These are phyloP conservation scores for Muscina levida DNA, from an alignment of 2,888 invertebrate species.

Conservation along the genomic window DNA sequence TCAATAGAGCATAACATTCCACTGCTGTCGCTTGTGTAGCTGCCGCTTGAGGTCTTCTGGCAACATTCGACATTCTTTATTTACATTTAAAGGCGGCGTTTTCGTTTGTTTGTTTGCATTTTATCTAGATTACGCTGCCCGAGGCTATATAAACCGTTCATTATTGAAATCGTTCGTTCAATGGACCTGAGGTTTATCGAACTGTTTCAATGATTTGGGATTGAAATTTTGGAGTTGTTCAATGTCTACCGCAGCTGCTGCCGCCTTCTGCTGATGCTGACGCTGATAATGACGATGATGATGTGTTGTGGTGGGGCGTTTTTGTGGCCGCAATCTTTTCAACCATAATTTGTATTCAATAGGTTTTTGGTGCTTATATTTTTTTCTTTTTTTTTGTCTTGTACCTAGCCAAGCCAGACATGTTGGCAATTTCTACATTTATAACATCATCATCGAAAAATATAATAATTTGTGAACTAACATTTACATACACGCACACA, in stretches of 20 bases:
- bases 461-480: not conserved
- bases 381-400: not conserved
- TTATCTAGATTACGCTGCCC: conserved; percentile 63
- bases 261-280: too few species aligned
- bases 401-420: conserved; percentile 54
- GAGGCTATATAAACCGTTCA: conserved; percentile 64
- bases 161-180: conserved; percentile 62
- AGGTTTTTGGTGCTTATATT: conserved; percentile 29
- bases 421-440: conserved; percentile 58
- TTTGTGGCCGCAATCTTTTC: not conserved
- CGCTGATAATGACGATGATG: too few species aligned
- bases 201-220: conserved; percentile 53
- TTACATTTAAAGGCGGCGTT: too few species aligned
- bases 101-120: conserved; percentile 16
- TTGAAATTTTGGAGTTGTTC: conserved; percentile 21
- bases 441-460: conserved; percentile 54
- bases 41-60: too few species aligned
- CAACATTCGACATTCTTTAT: too few species aligned
- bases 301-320: not conserved
- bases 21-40: too few species aligned
- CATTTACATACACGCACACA: conserved; percentile 2
- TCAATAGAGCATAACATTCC: too few species aligned
- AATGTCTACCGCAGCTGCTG: not conserved
- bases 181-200: conserved; percentile 49
- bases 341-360: conserved; percentile 7